phyloP scores from a whole-genome alignment of 2,888 invertebrate genomes.

The Antitype chi region DNA sequence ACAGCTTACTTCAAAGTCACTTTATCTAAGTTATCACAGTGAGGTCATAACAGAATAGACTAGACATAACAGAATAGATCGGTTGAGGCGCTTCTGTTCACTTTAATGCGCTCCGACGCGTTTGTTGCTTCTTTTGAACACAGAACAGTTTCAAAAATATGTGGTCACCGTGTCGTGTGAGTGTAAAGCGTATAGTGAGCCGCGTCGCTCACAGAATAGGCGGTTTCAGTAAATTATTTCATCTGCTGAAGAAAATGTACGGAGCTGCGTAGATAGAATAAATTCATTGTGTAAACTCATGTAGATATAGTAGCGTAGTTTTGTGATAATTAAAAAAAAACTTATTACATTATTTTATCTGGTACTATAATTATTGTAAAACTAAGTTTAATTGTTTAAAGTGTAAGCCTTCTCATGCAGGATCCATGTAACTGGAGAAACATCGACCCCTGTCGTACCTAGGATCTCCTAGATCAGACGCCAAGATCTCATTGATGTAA shows the following conservation, averaged over 20 bases:
- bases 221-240: constrained; percentile 62
- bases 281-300: constrained; percentile 33
- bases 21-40: too few relatives aligned
- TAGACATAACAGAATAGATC: too few relatives aligned
- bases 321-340: neutral
- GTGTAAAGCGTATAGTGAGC: constrained; percentile 44
- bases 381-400: too few relatives aligned
- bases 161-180: constrained; percentile 36
- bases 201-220: constrained; percentile 45
- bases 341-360: constrained; percentile 2
- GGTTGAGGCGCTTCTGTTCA: neutral
- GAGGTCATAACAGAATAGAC: too few relatives aligned
- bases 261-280: constrained; percentile 35
- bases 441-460: too few relatives aligned
- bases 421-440: too few relatives aligned
- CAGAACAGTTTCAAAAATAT: neutral
- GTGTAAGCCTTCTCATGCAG: too few relatives aligned
- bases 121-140: neutral
- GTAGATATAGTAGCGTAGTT: neutral
- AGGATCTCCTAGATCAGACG: too few relatives aligned
- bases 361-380: too few relatives aligned
- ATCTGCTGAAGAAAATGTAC: constrained; percentile 48
- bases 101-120: neutral
- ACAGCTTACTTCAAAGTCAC: too few relatives aligned
- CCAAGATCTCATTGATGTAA: too few relatives aligned